Base-by-base conservation (phyloP, 1,140 invertebrate species). In the Heliconius hewitsoni region DNA sequence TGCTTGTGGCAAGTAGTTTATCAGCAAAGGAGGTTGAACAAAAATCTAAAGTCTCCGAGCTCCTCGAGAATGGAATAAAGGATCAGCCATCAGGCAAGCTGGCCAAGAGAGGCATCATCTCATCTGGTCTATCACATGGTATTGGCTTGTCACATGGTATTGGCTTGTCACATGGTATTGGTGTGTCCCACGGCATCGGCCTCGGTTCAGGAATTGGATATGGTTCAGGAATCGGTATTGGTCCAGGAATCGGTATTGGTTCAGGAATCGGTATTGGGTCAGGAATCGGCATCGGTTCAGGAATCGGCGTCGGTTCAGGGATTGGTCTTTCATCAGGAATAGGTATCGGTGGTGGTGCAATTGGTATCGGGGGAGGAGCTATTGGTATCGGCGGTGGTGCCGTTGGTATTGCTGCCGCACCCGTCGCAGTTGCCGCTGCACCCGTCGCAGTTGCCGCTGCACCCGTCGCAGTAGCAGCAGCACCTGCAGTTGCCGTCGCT, bases 31-130 rank as follows among this genome's bases (percentile, higher is more conserved):
- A 91, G 79, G 83, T 89, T 57, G 89, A 89, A 77, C 80, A 83
- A 39, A 92, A 92, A 85, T 77, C 83, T 11, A 92, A 93, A 84
- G 78, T 91, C 27, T 92, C 92, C 66, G 86, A 93, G 77, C 84
- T 94, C 13, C 81, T 94, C 46, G 86, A 90, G 72, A 88, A 91
- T 71, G 91, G 92, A 19, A 94, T 93, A 8, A 91, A 90, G 83
- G 89, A 92, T 71, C 81, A 81, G 27, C 81, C 84, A 8, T 75
- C 88, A 72, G 90, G 87, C 8, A 92, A 92, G 73, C 88, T 86
- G 0, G 85, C 88, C 0, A 92, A 92, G 73, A 88, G 91, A 81
- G 89, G 87, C 13, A 89, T 92, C 8, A 78, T 82, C 19, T 84
- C 85, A 42, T 84, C 82, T 2, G 86, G 89, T 46, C 50, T 34